phyloP scores from a whole-genome alignment of 1,140 invertebrate species.

The Tenebrio molitor region DNA sequence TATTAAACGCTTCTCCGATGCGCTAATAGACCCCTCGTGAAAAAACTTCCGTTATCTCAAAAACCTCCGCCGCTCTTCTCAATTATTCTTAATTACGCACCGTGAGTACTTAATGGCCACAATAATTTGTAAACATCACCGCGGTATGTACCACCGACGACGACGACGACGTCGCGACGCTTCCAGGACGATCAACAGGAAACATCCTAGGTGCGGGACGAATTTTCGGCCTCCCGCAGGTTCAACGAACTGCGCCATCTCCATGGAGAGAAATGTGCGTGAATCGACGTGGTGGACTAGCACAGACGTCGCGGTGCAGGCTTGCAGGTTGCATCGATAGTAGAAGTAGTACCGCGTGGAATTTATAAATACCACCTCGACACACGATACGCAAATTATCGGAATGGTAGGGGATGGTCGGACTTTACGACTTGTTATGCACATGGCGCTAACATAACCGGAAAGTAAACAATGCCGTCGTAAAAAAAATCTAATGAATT shows the following conservation, averaged over 20 bases:
- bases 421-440: slow-evolving; percentile 20
- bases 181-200: slow-evolving; percentile 14
- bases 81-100: background rate
- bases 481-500: background rate
- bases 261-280: slow-evolving; percentile 15
- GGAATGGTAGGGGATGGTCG: slow-evolving; percentile 4
- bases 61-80: too few relatives aligned
- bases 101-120: background rate
- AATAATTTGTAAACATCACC: slow-evolving; percentile 1
- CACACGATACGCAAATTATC: background rate
- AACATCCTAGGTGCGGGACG: slow-evolving; percentile 2
- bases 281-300: slow-evolving; percentile 21
- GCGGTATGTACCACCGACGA: background rate
- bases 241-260: slow-evolving; percentile 18
- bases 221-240: slow-evolving; percentile 7
- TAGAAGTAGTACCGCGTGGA: background rate
- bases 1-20: too few relatives aligned
- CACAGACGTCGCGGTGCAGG: slow-evolving; percentile 24
- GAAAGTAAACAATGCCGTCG: slow-evolving; percentile 7
- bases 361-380: slow-evolving; percentile 14
- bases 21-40: too few relatives aligned
- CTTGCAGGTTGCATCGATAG: slow-evolving; percentile 32
- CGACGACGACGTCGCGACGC: slow-evolving; percentile 14
- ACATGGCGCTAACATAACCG: background rate
- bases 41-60: too few relatives aligned